Conservation (phyloP, 2,113 vertebrate genomes). For the Emydocephalus ijimae region DNA sequence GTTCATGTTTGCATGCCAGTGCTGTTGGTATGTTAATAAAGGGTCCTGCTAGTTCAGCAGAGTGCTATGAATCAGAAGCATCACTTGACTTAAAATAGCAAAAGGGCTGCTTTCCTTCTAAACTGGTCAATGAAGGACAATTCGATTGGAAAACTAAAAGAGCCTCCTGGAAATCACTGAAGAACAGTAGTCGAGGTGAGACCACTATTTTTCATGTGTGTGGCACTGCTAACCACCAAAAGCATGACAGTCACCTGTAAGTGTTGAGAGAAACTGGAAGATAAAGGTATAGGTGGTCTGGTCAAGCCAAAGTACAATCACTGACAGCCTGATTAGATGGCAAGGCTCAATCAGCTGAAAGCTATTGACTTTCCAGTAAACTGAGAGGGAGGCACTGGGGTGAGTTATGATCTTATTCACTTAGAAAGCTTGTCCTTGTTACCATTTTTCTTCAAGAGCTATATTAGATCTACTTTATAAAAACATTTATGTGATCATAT, state of each 20-base stretch:
- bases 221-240: not conserved
- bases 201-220: constrained; percentile 13
- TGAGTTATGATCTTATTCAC: not conserved
- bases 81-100: constrained; percentile 29
- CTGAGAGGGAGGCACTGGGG: not conserved
- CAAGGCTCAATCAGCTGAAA: not conserved
- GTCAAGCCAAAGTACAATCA: not conserved
- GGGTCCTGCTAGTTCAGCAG: constrained; percentile 25
- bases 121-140: constrained; percentile 11
- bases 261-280: not conserved
- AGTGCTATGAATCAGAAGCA: constrained; percentile 30
- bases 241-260: not conserved
- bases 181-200: constrained; percentile 21
- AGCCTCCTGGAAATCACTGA: constrained; percentile 26
- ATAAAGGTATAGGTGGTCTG: not conserved
- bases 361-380: not conserved
- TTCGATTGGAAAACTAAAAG: constrained; percentile 43
- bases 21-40: constrained; percentile 30
- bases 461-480: not conserved
- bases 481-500: not conserved
- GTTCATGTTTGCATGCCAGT: constrained; percentile 26
- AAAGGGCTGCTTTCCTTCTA: not conserved
- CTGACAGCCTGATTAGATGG: not conserved
- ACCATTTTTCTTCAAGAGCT: not conserved
- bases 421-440: not conserved